These are phyloP conservation scores for Carassius gibelio DNA, from an alignment of 2,113 vertebrate genomes.

Conservation along the genomic window DNA sequence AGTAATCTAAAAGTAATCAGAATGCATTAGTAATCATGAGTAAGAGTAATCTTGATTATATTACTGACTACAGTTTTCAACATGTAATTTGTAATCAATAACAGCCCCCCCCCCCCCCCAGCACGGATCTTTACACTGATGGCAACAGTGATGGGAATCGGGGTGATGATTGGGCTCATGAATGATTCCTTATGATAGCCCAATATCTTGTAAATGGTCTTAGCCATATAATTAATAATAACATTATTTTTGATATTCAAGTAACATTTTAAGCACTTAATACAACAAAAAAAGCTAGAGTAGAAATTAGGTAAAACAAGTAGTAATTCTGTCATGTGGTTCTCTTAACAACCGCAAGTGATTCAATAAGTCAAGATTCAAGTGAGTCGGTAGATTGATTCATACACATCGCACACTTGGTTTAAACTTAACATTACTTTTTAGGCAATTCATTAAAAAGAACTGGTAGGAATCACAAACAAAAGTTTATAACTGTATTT, in stretches of 20 bases:
- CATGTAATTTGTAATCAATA: too few relatives aligned
- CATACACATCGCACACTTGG: neutral
- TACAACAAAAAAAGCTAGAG: neutral
- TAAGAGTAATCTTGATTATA: too few relatives aligned
- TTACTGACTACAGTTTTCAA: too few relatives aligned
- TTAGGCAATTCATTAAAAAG: neutral
- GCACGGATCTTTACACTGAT: neutral
- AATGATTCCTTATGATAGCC: neutral
- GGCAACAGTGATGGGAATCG: conserved; percentile 10
- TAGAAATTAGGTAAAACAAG: neutral
- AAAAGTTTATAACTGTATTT: neutral
- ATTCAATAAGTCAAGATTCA: neutral
- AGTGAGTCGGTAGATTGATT: neutral
- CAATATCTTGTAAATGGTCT: neutral
- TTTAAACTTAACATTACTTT: neutral
- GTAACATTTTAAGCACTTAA: neutral
- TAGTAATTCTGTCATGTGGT: neutral
- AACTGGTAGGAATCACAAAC: neutral
- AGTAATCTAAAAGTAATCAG: too few relatives aligned
- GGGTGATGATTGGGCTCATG: neutral
- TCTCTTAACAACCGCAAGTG: neutral
- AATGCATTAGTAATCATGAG: too few relatives aligned
- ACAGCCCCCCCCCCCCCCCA: too few relatives aligned
- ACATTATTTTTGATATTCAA: neutral
- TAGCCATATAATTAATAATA: neutral